Base-by-base conservation (phyloP, 2,888 invertebrate species). In the Heliconius charithonia region DNA sequence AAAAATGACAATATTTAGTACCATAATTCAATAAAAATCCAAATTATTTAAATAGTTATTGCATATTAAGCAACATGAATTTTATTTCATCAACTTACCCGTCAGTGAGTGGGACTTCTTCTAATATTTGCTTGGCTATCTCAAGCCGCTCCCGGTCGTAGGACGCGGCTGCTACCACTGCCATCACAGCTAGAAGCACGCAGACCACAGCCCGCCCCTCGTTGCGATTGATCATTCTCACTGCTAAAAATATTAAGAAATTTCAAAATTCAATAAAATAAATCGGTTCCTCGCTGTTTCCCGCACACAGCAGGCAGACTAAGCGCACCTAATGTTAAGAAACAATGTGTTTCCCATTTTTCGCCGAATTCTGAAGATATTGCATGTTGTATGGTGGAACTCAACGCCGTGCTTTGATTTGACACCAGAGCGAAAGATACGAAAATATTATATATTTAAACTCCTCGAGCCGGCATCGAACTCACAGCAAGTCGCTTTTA, bases 21-120 rank as follows among this genome's bases (percentile, higher is more conserved):
- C 37, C 2, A 37, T 37, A 37, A 2, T 37, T 37, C 1, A 37
- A 37, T 9, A 37, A 37, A 10, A 1, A 9, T 9, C 37, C 10
- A 37, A 37, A 37, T 10, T 37, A 37, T 37, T 37, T 37, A 37
- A 37, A 37, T 37, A 37, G 10, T 37, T 1, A 37, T 37, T 37
- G 2, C 10, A 37, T 51, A 51, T 19, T 51, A 51, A 19, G 19
- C 19, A 51, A 19, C 7, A 19, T 51, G 9, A 51, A 7, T 51
- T 9, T 51, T 19, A 22, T 19, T 51, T 51, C 9, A 22, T 7
- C 22, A 51, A 66, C 71, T 78, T 74, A 96, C 96, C 96, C 96
- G 82, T 96, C 96, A 84, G 96, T 96, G 22, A 96, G 94, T 3
- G 96, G 96, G n/a, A 96, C 96, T 85, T 96, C 96, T 71, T 95